These are phyloP conservation scores for Cossypha niveicapilla DNA, from an alignment of 2,797 vertebrate genomes.

Conservation along the genomic window DNA sequence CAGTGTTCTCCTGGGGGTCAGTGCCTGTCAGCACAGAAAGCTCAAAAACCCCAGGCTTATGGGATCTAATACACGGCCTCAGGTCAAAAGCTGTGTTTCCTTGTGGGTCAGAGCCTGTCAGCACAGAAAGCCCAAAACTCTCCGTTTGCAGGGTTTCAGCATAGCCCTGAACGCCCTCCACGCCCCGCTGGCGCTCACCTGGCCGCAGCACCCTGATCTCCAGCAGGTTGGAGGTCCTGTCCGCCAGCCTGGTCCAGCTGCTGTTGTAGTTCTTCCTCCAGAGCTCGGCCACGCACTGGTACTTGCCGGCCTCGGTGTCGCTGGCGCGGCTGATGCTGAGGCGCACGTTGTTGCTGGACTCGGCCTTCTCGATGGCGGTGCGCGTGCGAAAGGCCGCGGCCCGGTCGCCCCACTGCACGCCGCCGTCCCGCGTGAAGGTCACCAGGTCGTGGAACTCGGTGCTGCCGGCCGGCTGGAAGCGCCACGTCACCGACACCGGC, in stretches of 20 bases:
- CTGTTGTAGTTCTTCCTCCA: conserved; percentile 90
- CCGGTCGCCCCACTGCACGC: conserved; percentile 91
- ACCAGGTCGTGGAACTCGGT: conserved; percentile 88
- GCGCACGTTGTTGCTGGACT: conserved; percentile 92
- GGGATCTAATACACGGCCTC: no score
- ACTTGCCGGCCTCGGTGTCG: conserved; percentile 90
- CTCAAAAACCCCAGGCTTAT: no score
- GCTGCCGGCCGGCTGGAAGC: conserved; percentile 84
- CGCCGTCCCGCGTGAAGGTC: conserved; percentile 90
- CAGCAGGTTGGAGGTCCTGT: conserved; percentile 92
- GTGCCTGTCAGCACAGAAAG: no score
- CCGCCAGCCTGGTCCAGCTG: conserved; percentile 88
- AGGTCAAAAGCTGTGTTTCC: no score
- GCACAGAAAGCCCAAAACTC: no score
- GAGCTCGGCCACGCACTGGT: conserved; percentile 90
- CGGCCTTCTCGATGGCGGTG: conserved; percentile 88
- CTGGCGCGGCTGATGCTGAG: conserved; percentile 91
- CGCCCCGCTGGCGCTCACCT: conserved; percentile 67
- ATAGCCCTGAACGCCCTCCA: rapidly evolving
- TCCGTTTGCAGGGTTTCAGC: rapidly evolving
- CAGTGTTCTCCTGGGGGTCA: no score
- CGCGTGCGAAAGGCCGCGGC: conserved; percentile 84
- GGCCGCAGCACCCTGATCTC: conserved; percentile 93
- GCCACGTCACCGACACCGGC: conserved; percentile 90
- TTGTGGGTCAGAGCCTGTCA: no score